Evolutionary conservation across 2,888 invertebrate species (phyloP).

Genomic region (Loripinus fragilis): DNA sequence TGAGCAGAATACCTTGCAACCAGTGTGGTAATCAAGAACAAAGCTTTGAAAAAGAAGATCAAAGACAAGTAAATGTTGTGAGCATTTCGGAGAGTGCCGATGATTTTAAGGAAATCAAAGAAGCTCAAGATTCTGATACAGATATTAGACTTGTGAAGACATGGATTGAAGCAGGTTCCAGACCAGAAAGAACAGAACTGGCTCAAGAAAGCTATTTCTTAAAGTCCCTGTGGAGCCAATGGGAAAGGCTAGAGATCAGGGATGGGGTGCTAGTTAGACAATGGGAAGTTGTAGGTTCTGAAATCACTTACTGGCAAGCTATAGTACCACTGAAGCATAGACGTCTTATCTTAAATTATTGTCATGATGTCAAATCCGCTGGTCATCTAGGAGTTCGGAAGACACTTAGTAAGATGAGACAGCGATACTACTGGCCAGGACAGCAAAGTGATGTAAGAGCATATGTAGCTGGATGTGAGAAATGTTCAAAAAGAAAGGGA

Average conservation of each 20-base stretch:
- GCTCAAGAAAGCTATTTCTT: background rate
- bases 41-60: background rate
- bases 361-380: too few species aligned
- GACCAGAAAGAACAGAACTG: background rate
- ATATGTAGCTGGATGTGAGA: too few species aligned
- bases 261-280: background rate
- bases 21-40: background rate
- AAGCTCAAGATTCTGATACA: background rate
- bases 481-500: too few species aligned
- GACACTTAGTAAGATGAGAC: background rate
- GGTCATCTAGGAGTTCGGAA: background rate
- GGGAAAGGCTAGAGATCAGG: background rate
- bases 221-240: background rate
- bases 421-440: too few species aligned
- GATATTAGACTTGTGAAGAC: too few species aligned
- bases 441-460: conserved; percentile 4
- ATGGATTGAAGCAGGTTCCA: too few species aligned
- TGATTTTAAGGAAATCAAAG: background rate
- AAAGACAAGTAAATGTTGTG: background rate
- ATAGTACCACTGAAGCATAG: background rate
- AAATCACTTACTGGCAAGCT: background rate
- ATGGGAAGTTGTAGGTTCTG: background rate
- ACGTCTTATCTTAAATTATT: too few species aligned
- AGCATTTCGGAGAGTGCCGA: background rate
- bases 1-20: conserved; percentile 37